Evolutionary conservation across 2,113 vertebrate genomes (phyloP).

Genomic region (Oostethus manadensis): DNA sequence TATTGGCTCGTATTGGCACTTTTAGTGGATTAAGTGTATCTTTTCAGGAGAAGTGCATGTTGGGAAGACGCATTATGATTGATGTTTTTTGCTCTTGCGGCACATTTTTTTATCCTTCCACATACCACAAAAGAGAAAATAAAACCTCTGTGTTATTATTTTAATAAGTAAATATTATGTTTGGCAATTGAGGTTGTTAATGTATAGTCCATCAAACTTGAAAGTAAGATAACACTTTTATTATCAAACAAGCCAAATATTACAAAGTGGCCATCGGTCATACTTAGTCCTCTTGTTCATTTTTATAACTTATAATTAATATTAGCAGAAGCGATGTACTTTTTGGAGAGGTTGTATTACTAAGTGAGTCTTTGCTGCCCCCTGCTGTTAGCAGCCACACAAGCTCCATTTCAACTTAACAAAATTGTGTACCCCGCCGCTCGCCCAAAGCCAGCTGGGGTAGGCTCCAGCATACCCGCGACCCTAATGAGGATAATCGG

Average conservation of each 20-base stretch:
- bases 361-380: constrained; percentile 49
- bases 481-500: too few relatives aligned
- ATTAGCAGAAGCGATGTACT: constrained; percentile 13
- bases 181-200: background rate
- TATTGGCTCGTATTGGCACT: too few relatives aligned
- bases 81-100: constrained; percentile 26
- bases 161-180: constrained; percentile 7
- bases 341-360: constrained; percentile 30
- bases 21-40: background rate
- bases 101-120: constrained; percentile 14
- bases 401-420: constrained; percentile 9
- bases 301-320: constrained; percentile 15
- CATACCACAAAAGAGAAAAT: constrained; percentile 17
- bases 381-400: constrained; percentile 37
- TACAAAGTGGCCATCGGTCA: constrained; percentile 3
- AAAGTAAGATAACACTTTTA: background rate
- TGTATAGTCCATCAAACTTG: background rate
- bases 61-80: constrained; percentile 27
- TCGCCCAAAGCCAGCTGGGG: too few relatives aligned
- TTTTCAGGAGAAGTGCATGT: constrained; percentile 15
- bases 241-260: background rate
- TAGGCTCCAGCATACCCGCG: too few relatives aligned
- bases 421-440: too few relatives aligned
- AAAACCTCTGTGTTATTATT: constrained; percentile 39
- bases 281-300: constrained; percentile 46